Conservation (phyloP, 1,140 invertebrate genomes). For the Drosophila pseudoananassae region DNA sequence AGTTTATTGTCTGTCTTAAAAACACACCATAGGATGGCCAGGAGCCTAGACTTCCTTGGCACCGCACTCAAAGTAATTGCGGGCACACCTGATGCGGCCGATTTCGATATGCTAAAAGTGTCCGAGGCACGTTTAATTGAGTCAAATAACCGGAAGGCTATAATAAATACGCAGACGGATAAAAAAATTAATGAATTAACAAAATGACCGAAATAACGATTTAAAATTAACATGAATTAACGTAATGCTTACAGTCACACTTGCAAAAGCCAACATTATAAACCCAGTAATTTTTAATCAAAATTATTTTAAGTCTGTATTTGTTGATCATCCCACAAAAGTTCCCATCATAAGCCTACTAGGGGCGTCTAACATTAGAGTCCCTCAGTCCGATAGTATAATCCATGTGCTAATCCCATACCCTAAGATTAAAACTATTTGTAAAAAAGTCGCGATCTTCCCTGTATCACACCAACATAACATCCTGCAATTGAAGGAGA, state of each 20-base stretch:
- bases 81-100: not conserved
- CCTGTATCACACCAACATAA: constrained; percentile 26
- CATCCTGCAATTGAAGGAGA: constrained; percentile 21
- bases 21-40: not conserved
- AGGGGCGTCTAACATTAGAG: too few species aligned
- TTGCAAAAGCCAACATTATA: too few species aligned
- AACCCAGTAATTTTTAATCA: too few species aligned
- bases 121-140: constrained; percentile 1
- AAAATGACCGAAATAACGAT: too few species aligned
- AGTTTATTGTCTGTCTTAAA: constrained; percentile 12
- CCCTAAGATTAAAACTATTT: constrained; percentile 19
- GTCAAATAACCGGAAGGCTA: constrained; percentile 13
- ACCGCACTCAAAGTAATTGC: constrained; percentile 8
- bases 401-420: constrained; percentile 30
- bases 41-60: constrained; percentile 18
- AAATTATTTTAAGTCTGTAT: too few species aligned
- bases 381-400: constrained; percentile 12
- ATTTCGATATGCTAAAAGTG: constrained; percentile 7
- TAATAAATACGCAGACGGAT: constrained; percentile 4
- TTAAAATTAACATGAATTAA: too few species aligned
- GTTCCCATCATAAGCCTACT: too few species aligned
- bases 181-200: constrained; percentile 15
- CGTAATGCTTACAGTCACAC: too few species aligned
- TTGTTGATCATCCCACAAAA: too few species aligned
- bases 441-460: constrained; percentile 35